Evolutionary conservation across 2,113 vertebrate species (phyloP).

Genomic region (Syngnathus floridae): DNA sequence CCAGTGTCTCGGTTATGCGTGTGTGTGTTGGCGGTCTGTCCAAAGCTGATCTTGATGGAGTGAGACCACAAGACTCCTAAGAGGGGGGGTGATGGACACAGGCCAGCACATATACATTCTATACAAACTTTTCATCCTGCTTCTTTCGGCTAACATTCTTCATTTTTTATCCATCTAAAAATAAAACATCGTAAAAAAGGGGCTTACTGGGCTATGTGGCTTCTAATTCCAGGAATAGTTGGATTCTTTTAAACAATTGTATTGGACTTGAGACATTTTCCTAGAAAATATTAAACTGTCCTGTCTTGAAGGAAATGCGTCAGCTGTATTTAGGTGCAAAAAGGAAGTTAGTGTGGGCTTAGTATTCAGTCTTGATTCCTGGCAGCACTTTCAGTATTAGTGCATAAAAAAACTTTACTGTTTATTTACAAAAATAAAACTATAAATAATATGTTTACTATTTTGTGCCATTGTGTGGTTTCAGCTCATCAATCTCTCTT

Average conservation of each 20-base stretch:
- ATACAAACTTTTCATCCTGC: constrained; percentile 14
- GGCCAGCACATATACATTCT: constrained; percentile 28
- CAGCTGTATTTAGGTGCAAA: not conserved
- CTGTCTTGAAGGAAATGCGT: constrained; percentile 3
- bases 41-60: constrained; percentile 58
- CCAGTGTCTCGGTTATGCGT: constrained; percentile 33
- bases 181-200: constrained; percentile 19
- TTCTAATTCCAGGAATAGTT: constrained; percentile 45
- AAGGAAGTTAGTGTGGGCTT: not conserved
- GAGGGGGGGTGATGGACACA: constrained; percentile 17
- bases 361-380: not conserved
- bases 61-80: constrained; percentile 42
- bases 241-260: constrained; percentile 4
- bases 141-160: not conserved
- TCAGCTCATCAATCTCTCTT: not conserved
- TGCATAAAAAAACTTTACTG: not conserved
- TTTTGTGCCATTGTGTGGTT: not conserved
- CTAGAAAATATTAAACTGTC: constrained; percentile 11
- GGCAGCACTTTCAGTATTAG: not conserved
- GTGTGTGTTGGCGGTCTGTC: constrained; percentile 46
- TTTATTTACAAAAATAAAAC: not conserved
- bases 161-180: not conserved
- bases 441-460: not conserved
- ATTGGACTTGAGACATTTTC: constrained; percentile 20
- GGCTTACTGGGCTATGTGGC: constrained; percentile 26